phyloP scores from a whole-genome alignment of 2,797 vertebrate species.

The Melanotaenia maccullochi region DNA sequence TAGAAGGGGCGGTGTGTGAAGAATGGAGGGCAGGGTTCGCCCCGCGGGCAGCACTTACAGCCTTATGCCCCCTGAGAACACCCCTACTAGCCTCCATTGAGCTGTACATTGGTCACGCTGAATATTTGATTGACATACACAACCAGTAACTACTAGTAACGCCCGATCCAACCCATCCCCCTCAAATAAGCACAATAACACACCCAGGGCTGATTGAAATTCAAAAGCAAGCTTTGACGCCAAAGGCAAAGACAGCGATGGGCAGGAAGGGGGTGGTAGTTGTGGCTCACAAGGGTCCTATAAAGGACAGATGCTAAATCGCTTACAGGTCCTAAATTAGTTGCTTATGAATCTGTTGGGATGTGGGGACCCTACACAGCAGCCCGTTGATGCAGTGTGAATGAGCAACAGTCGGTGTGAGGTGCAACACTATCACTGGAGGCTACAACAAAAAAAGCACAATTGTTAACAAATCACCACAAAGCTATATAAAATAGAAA shows the following conservation, averaged over 20 bases:
- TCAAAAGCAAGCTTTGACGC: constrained; percentile 70
- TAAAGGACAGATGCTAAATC: constrained; percentile 80
- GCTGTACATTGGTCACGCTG: constrained; percentile 73
- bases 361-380: constrained; percentile 32
- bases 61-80: constrained; percentile 71
- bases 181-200: constrained; percentile 72
- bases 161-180: constrained; percentile 57
- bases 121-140: constrained; percentile 72
- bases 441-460: constrained; percentile 30
- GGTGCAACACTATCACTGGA: constrained; percentile 7
- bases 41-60: constrained; percentile 77
- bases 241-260: constrained; percentile 65
- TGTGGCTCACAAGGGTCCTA: constrained; percentile 74
- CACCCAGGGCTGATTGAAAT: constrained; percentile 81
- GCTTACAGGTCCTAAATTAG: constrained; percentile 81
- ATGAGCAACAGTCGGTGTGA: constrained; percentile 13
- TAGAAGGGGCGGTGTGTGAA: constrained; percentile 47
- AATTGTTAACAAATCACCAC: constrained; percentile 17
- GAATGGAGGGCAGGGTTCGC: constrained; percentile 68
- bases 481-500: constrained; percentile 16
- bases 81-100: constrained; percentile 71
- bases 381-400: constrained; percentile 22
- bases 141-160: constrained; percentile 46
- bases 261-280: constrained; percentile 48
- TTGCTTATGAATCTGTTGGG: constrained; percentile 66